A percentile compares a stretch with the other conserved stretches of the same genome.
These are phyloP conservation scores for Hybos culiciformis DNA, from an alignment of 2,888 invertebrate genomes.

Conservation along the genomic window DNA sequence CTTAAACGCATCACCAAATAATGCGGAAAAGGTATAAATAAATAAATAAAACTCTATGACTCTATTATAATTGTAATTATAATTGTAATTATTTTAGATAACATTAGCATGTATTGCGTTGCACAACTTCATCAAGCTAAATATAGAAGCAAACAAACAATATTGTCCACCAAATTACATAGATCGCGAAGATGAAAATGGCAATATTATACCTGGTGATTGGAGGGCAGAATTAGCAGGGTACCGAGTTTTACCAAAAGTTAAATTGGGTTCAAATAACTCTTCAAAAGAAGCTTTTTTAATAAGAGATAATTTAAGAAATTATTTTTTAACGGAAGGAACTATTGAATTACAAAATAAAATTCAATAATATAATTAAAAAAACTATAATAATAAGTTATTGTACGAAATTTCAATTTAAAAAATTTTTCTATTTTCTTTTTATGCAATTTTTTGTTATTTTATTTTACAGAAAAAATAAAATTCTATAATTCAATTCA, in stretches of 20 bases:
- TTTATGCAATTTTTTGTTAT: too few species aligned
- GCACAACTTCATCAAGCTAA: background rate
- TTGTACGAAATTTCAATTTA: too few species aligned
- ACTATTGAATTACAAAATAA: background rate
- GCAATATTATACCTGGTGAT: background rate
- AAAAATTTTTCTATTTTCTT: background rate
- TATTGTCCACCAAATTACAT: background rate
- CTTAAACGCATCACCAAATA: background rate
- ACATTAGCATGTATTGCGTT: background rate
- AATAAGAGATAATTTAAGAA: background rate
- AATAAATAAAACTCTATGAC: too few species aligned
- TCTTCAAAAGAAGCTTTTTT: background rate
- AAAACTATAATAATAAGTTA: too few species aligned
- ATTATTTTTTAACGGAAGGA: background rate
- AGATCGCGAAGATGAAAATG: slow-evolving; percentile 1
- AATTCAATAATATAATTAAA: background rate
- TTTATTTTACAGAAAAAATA: too few species aligned
- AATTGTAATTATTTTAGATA: too few species aligned
- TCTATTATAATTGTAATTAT: too few species aligned
- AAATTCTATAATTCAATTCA: too few species aligned
- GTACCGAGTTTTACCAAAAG: too few species aligned
- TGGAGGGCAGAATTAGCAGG: slow-evolving; percentile 3
- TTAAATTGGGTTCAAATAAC: background rate
- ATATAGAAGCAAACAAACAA: background rate
- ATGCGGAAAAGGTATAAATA: background rate